These are phyloP conservation scores for Philaethria dido DNA, from an alignment of 2,888 invertebrate genomes.

Conservation along the genomic window DNA sequence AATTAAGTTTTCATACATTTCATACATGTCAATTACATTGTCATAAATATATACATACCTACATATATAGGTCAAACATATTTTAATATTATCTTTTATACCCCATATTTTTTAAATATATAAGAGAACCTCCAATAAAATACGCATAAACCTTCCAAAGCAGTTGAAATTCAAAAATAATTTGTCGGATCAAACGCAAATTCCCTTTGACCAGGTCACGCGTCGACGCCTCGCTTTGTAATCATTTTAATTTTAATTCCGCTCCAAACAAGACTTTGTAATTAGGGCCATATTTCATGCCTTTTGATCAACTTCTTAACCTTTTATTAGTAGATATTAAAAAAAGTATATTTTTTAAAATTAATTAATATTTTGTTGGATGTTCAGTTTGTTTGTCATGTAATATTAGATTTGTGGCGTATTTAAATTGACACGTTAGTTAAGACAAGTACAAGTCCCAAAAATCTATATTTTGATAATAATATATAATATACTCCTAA, in stretches of 20 bases:
- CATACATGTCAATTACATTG: no score
- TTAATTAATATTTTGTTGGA: background rate
- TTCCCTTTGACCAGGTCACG: constrained; percentile 61
- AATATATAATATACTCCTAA: no score
- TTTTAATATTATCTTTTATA: no score
- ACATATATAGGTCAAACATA: no score
- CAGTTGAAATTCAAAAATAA: constrained; percentile 46
- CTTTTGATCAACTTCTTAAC: constrained; percentile 22
- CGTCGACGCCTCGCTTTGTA: constrained; percentile 54
- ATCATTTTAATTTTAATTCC: constrained; percentile 65
- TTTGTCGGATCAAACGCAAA: constrained; percentile 64
- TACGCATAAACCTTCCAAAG: constrained; percentile 36
- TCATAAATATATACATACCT: no score
- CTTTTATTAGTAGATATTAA: constrained; percentile 13
- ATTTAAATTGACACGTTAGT: no score
- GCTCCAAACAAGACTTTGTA: constrained; percentile 52
- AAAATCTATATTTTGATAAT: no score
- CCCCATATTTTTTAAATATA: no score
- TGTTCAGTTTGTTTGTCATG: no score
- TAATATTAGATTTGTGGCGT: no score
- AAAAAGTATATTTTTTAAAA: background rate
- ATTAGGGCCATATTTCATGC: constrained; percentile 18
- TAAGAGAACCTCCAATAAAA: background rate
- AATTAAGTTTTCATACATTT: no score
- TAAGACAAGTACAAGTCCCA: no score